Base-by-base conservation (phyloP, 2,888 invertebrate species). In the Lasiommata megera region DNA sequence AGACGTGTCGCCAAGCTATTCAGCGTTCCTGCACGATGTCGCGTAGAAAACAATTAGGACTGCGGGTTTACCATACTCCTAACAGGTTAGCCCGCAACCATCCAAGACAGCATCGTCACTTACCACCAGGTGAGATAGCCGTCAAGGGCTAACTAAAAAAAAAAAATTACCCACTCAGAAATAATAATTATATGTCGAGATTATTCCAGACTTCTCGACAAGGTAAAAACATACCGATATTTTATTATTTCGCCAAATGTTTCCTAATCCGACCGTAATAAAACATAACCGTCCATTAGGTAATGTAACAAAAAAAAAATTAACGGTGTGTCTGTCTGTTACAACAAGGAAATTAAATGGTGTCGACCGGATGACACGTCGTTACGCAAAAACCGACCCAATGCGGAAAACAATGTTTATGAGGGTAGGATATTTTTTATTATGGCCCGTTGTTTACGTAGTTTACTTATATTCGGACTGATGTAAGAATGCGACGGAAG, bases 331-430 rank as follows among this genome's bases (percentile, higher is more conserved):
- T 53, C 56, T 60, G 60, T 60, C 53, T 56, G 56, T 48, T 56
- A 62, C 60, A 56, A 48, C 54, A 59, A 63, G 61, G 61, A 61
- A 63, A 61, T 63, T 63, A 61, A 63, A 63, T 43, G 51, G 56
- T 44, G 54, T 48, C 34, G 36, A 34, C 64, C 65, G 65, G 65
- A 65, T 64, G 65, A 59, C 61, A 60, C 55, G 50, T 63, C 61
- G 61, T 63, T 62, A 57, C 50, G 44, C 60, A 56, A 60, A 62
- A 57, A 40, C 57, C 56, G 44, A 23, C 36, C 31, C 43, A 59
- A 60, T 14, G 53, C 53, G 43, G 23, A 53, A 53, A 44, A 34
- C 53, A n/a, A n/a, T n/a, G 44, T 41, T 52, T 31, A 41, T 3
- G 28, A 11, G 5, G 50, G 37, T 38, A 6, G 29, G 14, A 11